Percentiles rank a stretch among this genome's conserved stretches.
These are phyloP conservation scores for Malthinus seriepunctatus DNA, from an alignment of 2,888 invertebrate genomes.

Conservation along the genomic window DNA sequence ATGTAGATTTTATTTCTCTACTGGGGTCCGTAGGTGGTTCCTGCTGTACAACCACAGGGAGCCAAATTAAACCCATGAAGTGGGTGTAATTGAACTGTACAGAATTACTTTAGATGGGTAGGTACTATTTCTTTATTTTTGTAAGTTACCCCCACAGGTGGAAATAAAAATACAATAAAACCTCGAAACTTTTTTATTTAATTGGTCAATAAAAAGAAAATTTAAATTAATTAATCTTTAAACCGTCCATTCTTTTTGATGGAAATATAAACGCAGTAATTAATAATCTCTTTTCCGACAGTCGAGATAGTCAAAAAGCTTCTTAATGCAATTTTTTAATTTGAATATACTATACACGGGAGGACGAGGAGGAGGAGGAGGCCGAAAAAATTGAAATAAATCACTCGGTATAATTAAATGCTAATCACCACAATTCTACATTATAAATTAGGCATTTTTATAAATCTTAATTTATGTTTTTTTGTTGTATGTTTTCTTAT, in stretches of 20 bases:
- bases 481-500: neutral
- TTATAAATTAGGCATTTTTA: conserved; percentile 32
- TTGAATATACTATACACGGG: conserved; percentile 23
- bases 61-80: too few relatives aligned
- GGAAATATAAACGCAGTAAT: conserved; percentile 30
- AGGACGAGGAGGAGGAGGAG: too few relatives aligned
- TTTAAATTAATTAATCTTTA: conserved; percentile 23
- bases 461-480: conserved; percentile 6
- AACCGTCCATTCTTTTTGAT: conserved; percentile 22
- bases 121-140: too few relatives aligned
- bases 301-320: conserved; percentile 28
- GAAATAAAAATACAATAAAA: too few relatives aligned
- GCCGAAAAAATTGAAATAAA: conserved; percentile 35
- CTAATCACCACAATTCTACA: conserved; percentile 40
- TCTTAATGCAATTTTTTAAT: conserved; percentile 32
- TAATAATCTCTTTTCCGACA: conserved; percentile 32
- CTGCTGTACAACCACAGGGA: too few relatives aligned
- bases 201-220: neutral
- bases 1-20: too few relatives aligned
- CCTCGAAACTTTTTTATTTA: too few relatives aligned
- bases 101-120: too few relatives aligned
- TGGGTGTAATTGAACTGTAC: too few relatives aligned
- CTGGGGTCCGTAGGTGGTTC: too few relatives aligned
- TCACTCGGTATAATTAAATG: conserved; percentile 40
- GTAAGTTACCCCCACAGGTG: too few relatives aligned